Evolutionary conservation across 2,888 invertebrate genomes (phyloP).

Genomic region (Sipha maydis): DNA sequence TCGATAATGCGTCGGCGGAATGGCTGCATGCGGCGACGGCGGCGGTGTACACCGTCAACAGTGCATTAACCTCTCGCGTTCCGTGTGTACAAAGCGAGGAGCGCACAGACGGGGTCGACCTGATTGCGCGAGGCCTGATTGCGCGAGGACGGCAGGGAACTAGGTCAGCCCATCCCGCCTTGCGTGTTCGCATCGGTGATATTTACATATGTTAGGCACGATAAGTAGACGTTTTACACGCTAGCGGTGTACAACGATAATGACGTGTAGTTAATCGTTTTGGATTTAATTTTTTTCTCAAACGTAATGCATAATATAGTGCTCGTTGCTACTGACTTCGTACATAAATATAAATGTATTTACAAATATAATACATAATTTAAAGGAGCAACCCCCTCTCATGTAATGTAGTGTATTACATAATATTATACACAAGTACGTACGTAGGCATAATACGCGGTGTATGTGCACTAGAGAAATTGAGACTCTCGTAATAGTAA

Average conservation of each 20-base stretch:
- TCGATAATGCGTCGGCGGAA: conserved; percentile 61
- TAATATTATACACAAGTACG: background rate
- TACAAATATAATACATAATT: background rate
- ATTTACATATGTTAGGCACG: background rate
- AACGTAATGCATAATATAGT: background rate
- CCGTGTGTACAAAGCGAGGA: background rate
- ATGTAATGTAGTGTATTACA: background rate
- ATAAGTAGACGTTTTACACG: too few species aligned
- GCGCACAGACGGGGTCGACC: conserved; percentile 25
- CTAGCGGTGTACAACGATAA: too few species aligned
- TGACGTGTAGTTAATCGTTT: background rate
- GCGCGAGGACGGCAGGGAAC: conserved; percentile 13
- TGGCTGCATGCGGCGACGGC: conserved; percentile 56
- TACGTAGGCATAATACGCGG: background rate
- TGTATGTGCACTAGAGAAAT: background rate
- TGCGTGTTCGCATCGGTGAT: background rate
- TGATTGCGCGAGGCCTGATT: background rate
- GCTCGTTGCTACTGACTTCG: too few species aligned
- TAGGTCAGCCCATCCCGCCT: conserved; percentile 32
- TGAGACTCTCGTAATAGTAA: background rate
- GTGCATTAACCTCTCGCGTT: conserved; percentile 57
- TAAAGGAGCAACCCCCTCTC: background rate
- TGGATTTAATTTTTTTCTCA: background rate
- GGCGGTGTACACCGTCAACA: conserved; percentile 27
- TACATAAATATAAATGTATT: background rate